Evolutionary conservation across 2,113 vertebrate genomes (phyloP), one percentile per base, ranked within the genome.

Genomic region (Tretioscincus oriximinensis): DNA sequence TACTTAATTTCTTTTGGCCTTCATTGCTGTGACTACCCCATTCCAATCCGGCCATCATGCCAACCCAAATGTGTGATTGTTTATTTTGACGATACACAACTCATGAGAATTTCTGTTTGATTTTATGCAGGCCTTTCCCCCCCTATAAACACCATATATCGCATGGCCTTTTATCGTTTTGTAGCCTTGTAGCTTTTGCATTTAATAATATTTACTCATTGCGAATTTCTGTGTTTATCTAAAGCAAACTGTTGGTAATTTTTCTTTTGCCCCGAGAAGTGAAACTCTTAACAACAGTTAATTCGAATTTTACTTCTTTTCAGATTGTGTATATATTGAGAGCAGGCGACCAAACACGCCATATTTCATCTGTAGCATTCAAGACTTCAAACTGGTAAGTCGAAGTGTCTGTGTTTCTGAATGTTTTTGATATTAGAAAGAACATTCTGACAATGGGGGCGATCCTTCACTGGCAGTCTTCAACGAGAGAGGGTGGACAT

Each of bases 361-460:
- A 41, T 99, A 99, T 94, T 99, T 99, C 97, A 99, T 99, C 95
- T 99, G 98, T 97, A 99, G 98, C 96, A 99, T 99, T 95, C 98
- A 99, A 96, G 98, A 99, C 95, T 99, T 99, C 96, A 99, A 99
- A 94, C 95, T 99, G 98, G 98, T 99, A 96, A 99, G 98, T 96
- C 92, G 2, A 18, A 18, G 4, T 58, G 18, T 58, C 54, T 58
- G 16, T 58, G 14, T 58, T 58, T 58, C 54, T 58, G 12, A 58
- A 58, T 58, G 5, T 41, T 41, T 41, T 41, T 41, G 35, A 41
- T 41, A 41, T 41, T 41, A 41, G 35, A 41, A 41, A 41, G 2
- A 41, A 41, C 35, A 4, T 41, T 41, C 5, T 41, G 35, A 41
- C 35, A 41, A 41, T 41, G 35, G 35, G 35, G 35, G 35, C 2